These are phyloP conservation scores for cattle (Bos taurus) DNA, from an alignment of 2,113 vertebrate species.

Conservation along the genomic window DNA sequence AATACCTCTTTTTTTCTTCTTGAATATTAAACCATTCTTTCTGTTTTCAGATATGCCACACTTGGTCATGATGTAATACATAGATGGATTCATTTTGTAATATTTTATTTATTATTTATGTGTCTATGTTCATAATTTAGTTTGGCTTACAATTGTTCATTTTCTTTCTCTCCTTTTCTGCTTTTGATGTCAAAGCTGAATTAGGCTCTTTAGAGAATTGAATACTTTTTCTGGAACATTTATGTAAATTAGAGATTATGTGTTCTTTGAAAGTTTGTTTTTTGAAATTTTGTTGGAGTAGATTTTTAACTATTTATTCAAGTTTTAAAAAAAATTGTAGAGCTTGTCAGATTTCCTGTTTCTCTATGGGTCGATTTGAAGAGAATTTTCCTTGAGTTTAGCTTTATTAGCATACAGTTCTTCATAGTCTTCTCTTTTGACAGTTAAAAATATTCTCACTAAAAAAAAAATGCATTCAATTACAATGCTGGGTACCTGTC, in stretches of 20 bases:
- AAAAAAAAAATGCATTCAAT: background rate
- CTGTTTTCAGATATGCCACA: background rate
- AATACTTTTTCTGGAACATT: background rate
- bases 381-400: background rate
- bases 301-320: conserved; percentile 6
- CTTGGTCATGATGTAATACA: background rate
- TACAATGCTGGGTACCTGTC: background rate
- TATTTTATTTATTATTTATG: background rate
- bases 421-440: conserved; percentile 1
- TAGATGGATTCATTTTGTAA: background rate
- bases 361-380: background rate
- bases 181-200: background rate
- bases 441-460: conserved; percentile 9
- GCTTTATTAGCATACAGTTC: background rate
- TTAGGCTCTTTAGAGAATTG: background rate
- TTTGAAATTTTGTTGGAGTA: background rate
- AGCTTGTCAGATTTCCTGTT: background rate
- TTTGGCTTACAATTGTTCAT: background rate
- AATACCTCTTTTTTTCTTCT: background rate
- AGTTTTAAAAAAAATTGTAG: background rate
- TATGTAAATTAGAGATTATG: background rate
- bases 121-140: background rate
- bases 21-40: background rate
- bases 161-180: background rate
- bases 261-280: conserved; percentile 2